Evolutionary conservation across 2,888 invertebrate species (phyloP).

Genomic region (Drosophila merina): DNA sequence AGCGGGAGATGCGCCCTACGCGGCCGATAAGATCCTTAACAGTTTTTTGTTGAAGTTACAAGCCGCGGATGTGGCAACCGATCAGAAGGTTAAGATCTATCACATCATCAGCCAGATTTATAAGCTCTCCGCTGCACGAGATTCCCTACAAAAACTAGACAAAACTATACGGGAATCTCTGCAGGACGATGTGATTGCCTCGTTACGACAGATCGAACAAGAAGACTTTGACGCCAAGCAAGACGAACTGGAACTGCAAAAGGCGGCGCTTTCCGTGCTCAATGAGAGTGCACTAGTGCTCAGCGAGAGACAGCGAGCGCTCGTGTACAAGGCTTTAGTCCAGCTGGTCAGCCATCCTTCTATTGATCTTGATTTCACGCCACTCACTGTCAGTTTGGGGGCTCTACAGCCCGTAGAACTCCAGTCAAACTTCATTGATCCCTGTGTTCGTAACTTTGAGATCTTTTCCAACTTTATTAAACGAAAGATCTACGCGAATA

Average conservation of each 20-base stretch:
- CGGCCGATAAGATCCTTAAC: conserved; percentile 79
- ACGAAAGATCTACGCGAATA: conserved; percentile 76
- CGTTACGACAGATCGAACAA: conserved; percentile 58
- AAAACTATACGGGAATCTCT: conserved; percentile 82
- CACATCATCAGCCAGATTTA: conserved; percentile 76
- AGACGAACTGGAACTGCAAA: conserved; percentile 75
- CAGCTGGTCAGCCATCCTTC: conserved; percentile 70
- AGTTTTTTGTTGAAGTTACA: conserved; percentile 77
- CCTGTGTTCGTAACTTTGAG: conserved; percentile 72
- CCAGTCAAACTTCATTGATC: conserved; percentile 78
- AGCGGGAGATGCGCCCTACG: conserved; percentile 76
- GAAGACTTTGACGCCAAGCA: conserved; percentile 57
- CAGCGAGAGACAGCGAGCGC: conserved; percentile 74
- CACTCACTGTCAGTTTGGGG: conserved; percentile 68
- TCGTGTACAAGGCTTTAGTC: conserved; percentile 76
- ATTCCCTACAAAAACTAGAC: conserved; percentile 80
- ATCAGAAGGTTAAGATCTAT: conserved; percentile 75
- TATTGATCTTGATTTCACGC: conserved; percentile 73
- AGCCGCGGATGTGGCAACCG: conserved; percentile 44
- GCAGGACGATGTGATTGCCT: conserved; percentile 71
- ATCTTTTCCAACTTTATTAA: conserved; percentile 74
- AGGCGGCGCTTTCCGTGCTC: conserved; percentile 69
- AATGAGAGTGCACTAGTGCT: conserved; percentile 73
- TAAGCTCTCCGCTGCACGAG: conserved; percentile 61
- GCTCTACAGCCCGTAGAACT: conserved; percentile 79